These are phyloP conservation scores for Alloscopus bannaensis DNA, from an alignment of 2,888 invertebrate genomes.

Conservation along the genomic window DNA sequence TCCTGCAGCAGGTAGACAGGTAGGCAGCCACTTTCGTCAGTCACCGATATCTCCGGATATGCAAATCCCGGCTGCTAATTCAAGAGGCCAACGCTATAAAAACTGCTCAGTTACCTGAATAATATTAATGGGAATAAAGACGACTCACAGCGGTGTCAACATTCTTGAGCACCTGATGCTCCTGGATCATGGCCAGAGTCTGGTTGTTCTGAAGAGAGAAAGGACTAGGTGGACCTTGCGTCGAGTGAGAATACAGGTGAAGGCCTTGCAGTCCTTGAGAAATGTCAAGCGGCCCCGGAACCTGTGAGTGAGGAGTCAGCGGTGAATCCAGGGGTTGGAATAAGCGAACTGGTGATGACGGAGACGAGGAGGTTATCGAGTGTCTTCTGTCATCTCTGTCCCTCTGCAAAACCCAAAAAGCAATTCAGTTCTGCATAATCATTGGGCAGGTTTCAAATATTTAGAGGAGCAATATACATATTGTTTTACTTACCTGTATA, in stretches of 20 bases:
- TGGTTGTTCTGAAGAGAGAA: constrained; percentile 70
- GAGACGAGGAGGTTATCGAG: constrained; percentile 72
- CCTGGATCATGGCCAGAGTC: constrained; percentile 72
- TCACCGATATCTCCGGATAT: constrained; percentile 92
- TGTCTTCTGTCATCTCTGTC: constrained; percentile 71
- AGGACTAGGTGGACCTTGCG: constrained; percentile 69
- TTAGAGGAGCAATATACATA: neutral
- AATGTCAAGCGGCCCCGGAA: constrained; percentile 70
- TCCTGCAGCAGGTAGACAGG: constrained; percentile 72
- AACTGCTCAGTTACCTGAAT: neutral
- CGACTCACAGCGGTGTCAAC: constrained; percentile 64
- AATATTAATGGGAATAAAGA: constrained; percentile 28
- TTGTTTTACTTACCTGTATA: constrained; percentile 65
- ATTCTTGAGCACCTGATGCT: constrained; percentile 70
- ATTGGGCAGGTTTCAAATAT: neutral
- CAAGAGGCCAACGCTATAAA: constrained; percentile 2
- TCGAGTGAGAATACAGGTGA: constrained; percentile 70
- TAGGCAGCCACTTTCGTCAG: constrained; percentile 86
- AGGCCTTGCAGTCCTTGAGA: constrained; percentile 73
- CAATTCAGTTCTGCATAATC: neutral
- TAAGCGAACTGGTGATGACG: constrained; percentile 72
- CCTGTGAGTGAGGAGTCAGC: constrained; percentile 64
- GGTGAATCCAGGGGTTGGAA: constrained; percentile 72
- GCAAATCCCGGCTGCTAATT: constrained; percentile 66
- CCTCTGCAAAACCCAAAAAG: constrained; percentile 41